Conservation (phyloP, 1,140 invertebrate species). For the Charaxes varanes region DNA sequence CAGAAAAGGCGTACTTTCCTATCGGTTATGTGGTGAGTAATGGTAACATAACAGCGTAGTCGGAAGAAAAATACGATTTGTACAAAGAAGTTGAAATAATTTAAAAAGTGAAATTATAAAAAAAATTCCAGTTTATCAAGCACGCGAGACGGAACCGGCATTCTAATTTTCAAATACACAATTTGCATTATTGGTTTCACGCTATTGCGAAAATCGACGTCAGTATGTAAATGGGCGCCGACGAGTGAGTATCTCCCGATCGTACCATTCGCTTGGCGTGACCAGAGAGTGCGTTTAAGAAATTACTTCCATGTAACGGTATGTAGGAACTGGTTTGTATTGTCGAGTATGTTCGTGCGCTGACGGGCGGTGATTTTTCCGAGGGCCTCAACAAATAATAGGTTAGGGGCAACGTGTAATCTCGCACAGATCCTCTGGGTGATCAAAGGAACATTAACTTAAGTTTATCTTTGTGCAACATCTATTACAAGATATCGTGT, state of each 20-base stretch:
- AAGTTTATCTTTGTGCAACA: constrained; percentile 1
- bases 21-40: too few species aligned
- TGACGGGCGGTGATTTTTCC: constrained; percentile 47
- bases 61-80: too few species aligned
- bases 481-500: background rate
- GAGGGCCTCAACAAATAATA: constrained; percentile 24
- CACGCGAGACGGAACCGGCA: too few species aligned
- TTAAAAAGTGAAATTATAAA: too few species aligned
- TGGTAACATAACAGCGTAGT: too few species aligned
- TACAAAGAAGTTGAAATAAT: too few species aligned
- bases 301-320: constrained; percentile 60
- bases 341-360: constrained; percentile 34
- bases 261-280: constrained; percentile 41
- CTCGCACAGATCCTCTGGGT: constrained; percentile 2
- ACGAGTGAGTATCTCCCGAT: constrained; percentile 31
- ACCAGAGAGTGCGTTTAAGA: constrained; percentile 53
- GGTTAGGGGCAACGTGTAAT: constrained; percentile 14
- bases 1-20: too few species aligned
- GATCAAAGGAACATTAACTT: constrained; percentile 4
- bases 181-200: constrained; percentile 27
- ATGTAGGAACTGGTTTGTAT: constrained; percentile 56
- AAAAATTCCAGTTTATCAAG: too few species aligned
- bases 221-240: constrained; percentile 30
- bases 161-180: constrained; percentile 23
- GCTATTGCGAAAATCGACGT: constrained; percentile 23